Percentiles rank a stretch among this genome's conserved stretches.
These are phyloP conservation scores for Anarsia innoxiella DNA, from an alignment of 2,888 invertebrate species.

Conservation along the genomic window DNA sequence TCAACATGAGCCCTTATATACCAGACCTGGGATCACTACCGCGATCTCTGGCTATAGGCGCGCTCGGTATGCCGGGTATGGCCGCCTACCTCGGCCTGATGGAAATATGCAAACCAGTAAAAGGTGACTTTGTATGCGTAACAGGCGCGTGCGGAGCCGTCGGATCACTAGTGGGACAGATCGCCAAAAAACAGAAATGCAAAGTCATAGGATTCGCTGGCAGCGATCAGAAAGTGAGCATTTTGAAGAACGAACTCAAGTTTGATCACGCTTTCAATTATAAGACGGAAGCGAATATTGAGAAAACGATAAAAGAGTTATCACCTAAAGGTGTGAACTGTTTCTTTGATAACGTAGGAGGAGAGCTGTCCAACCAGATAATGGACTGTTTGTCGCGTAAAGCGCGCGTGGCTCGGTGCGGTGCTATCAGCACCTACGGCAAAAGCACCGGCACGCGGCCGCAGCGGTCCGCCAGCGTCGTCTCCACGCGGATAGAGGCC, in stretches of 20 bases:
- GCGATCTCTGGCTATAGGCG: slow-evolving; percentile 72
- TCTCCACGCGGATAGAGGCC: slow-evolving; percentile 24
- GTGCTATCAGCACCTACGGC: slow-evolving; percentile 75
- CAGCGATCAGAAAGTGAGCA: slow-evolving; percentile 77
- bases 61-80: slow-evolving; percentile 77
- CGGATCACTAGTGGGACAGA: slow-evolving; percentile 81
- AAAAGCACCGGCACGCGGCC: slow-evolving; percentile 9
- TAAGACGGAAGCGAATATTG: slow-evolving; percentile 68
- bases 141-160: slow-evolving; percentile 82
- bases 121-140: slow-evolving; percentile 79
- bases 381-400: slow-evolving; percentile 72
- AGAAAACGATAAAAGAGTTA: slow-evolving; percentile 55
- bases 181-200: slow-evolving; percentile 65
- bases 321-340: slow-evolving; percentile 79
- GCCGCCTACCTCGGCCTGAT: slow-evolving; percentile 39
- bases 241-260: slow-evolving; percentile 74
- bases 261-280: slow-evolving; percentile 82
- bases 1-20: slow-evolving; percentile 31
- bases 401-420: slow-evolving; percentile 77
- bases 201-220: slow-evolving; percentile 72
- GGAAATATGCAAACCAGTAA: slow-evolving; percentile 77
- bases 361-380: slow-evolving; percentile 70
- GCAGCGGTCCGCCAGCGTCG: slow-evolving; percentile 10
- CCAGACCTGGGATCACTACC: slow-evolving; percentile 67
- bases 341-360: slow-evolving; percentile 83